Evolutionary conservation across 2,888 invertebrate genomes (phyloP), one percentile per base, ranked within the genome.

Genomic region (Phorcus lineatus): DNA sequence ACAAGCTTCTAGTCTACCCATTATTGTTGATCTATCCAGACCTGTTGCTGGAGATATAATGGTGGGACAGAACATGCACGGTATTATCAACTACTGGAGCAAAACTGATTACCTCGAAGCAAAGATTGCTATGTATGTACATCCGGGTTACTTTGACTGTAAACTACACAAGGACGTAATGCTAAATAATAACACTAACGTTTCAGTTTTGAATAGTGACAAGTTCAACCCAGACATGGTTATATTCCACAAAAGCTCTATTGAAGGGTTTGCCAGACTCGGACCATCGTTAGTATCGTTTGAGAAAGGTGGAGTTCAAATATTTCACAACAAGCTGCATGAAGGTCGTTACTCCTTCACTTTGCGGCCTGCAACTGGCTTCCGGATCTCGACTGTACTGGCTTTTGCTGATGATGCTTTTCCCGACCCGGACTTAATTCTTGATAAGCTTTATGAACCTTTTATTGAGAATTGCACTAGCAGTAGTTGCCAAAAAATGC

Each of bases 1-100:
- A 1, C 52, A 7, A 9, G 70, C 79, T 0, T 47, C 53, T 28
- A 83, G 82, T 24, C 17, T 67, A 17, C 75, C 83, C 16, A 79
- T 88, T 31, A 66, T 82, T 11, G 62, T 86, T 1, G 88, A 88
- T 67, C 62, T 74, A 11, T 78, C 83, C 16, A 67, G 80, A 11
- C 86, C 87, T 22, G 57, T 81, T 19, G 28, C 78, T 9, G 88
- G 88, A 6, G 36, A 54, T n/a, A 84, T 88, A 6, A 85, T 86
- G 74, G 80, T 84, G 57, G 80, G 86, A 17, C 66, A 77, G 0
- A 70, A 55, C 17, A 19, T 17, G 55, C n/a, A 19, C n/a, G n/a
- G 19, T 19, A 55, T 17, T 55, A 6, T 19, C n/a, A 55, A 19
- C 6, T 55, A 17, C 19, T 55, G 55, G 55, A 19, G 55, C 17